A percentile compares a stretch with the other conserved stretches of the same genome.
Conservation (phyloP, 2,113 vertebrate species). For the Dipodomys merriami region DNA sequence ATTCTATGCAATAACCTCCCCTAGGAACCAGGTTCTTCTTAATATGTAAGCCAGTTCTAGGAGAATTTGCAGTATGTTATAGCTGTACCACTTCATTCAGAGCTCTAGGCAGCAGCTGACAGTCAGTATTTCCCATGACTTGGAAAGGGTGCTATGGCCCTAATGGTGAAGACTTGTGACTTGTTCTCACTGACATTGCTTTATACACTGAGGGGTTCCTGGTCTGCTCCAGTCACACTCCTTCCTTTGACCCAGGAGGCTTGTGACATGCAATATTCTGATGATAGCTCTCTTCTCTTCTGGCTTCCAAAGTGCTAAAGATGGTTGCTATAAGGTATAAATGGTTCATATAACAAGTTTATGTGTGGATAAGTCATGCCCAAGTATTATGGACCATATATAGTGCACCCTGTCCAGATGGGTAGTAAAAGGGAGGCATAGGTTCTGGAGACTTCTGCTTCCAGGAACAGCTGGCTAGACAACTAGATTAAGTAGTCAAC, state of each 20-base stretch:
- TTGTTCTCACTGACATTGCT: neutral
- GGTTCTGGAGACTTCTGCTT: neutral
- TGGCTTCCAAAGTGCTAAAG: neutral
- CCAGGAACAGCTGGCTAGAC: neutral
- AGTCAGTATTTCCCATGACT: neutral
- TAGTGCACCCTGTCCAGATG: neutral
- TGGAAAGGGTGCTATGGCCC: neutral
- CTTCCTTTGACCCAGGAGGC: neutral
- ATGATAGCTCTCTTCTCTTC: neutral
- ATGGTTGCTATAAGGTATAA: neutral
- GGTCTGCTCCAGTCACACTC: neutral
- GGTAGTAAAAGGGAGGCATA: neutral
- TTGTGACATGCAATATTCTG: neutral
- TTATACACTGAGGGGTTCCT: neutral
- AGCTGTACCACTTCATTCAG: neutral
- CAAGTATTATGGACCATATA: neutral
- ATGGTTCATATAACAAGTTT: neutral
- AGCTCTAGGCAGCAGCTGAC: neutral
- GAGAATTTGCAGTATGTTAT: neutral
- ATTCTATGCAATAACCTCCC: slow-evolving; percentile 10
- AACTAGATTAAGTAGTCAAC: neutral
- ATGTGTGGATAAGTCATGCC: neutral
- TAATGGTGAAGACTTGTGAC: neutral
- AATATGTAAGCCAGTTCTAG: neutral
- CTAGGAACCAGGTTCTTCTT: neutral